Percentiles rank a stretch among this genome's conserved stretches.
These are phyloP conservation scores for Scotopteryx bipunctaria DNA, from an alignment of 2,888 invertebrate genomes.

Conservation along the genomic window DNA sequence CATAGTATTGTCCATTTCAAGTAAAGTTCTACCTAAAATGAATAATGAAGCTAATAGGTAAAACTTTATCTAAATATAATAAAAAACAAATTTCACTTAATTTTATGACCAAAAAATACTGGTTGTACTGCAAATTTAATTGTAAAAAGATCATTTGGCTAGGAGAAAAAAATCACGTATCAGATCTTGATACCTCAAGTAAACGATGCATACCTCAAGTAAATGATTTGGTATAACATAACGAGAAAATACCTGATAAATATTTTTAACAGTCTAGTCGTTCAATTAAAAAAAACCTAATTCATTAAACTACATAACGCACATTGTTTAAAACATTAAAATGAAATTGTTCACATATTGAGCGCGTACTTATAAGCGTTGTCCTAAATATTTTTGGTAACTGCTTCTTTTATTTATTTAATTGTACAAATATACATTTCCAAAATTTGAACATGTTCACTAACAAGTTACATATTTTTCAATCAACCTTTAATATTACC, in stretches of 20 bases:
- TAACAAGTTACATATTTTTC: conserved; percentile 30
- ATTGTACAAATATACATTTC: conserved; percentile 31
- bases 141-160: background rate
- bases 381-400: conserved; percentile 15
- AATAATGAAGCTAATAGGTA: background rate
- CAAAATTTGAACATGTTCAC: conserved; percentile 35
- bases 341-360: conserved; percentile 7
- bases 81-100: too few species aligned
- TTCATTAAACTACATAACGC: too few species aligned
- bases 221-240: too few species aligned
- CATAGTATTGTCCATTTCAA: conserved; percentile 46
- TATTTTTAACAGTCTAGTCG: too few species aligned
- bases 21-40: conserved; percentile 33
- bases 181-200: background rate
- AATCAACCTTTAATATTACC: conserved; percentile 22
- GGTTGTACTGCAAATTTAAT: too few species aligned
- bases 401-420: conserved; percentile 16
- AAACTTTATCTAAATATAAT: background rate
- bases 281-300: too few species aligned
- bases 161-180: background rate
- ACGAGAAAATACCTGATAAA: too few species aligned
- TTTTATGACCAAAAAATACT: too few species aligned
- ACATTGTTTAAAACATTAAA: background rate
- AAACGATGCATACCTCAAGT: too few species aligned
- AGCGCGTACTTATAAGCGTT: conserved; percentile 27